Percentiles rank a stretch among this genome's conserved stretches.
Evolutionary conservation across 2,888 invertebrate genomes (phyloP).

Genomic region (Oligia strigilis): DNA sequence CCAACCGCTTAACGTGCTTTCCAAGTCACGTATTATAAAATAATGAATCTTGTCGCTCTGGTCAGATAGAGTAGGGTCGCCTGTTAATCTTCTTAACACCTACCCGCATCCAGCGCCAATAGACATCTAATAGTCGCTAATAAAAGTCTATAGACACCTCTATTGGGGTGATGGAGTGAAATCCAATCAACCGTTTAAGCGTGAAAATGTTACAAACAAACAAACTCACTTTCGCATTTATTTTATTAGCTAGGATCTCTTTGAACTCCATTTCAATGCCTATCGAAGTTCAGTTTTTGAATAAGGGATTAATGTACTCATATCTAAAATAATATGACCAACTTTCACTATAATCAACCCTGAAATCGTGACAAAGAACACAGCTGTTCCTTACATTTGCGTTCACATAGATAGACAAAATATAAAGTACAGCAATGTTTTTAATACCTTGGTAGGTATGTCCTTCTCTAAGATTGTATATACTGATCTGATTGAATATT

Average conservation of each 20-base stretch:
- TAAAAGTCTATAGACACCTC: slow-evolving; percentile 52
- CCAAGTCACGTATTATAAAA: slow-evolving; percentile 16
- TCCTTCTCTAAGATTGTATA: no score
- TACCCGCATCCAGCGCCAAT: slow-evolving; percentile 55
- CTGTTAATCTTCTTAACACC: slow-evolving; percentile 64
- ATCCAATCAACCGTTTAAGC: no score
- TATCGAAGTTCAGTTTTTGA: neutral
- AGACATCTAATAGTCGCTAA: slow-evolving; percentile 60
- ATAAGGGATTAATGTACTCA: neutral
- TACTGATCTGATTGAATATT: no score
- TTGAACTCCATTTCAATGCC: neutral
- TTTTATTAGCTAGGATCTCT: neutral
- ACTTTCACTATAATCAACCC: neutral
- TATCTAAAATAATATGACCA: neutral
- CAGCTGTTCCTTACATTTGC: no score
- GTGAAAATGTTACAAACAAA: neutral
- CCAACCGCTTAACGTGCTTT: neutral
- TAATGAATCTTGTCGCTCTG: slow-evolving; percentile 44
- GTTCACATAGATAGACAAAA: neutral
- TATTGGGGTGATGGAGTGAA: slow-evolving; percentile 28
- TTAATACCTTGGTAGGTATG: no score
- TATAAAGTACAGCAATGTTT: neutral
- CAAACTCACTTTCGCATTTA: neutral
- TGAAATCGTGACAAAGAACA: neutral
- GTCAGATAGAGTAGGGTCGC: slow-evolving; percentile 56